Conservation (phyloP, 30 jellyfish, hydroid and myxozoan genomes). For the Phacellophora camtschatica region DNA sequence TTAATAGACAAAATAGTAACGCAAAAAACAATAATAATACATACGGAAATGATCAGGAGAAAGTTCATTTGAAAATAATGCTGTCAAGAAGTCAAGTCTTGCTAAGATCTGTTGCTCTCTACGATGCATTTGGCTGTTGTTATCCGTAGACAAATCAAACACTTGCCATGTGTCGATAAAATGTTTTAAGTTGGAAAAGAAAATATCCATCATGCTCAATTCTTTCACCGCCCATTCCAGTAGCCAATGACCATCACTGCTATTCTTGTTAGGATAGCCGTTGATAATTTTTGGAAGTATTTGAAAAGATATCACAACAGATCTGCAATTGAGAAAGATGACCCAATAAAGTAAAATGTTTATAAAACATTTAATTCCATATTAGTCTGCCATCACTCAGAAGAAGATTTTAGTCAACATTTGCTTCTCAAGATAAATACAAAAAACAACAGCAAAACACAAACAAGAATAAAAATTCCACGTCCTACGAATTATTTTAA, state of each 20-base stretch:
- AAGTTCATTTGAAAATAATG: conserved; percentile 79
- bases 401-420: too few relatives aligned
- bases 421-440: too few relatives aligned
- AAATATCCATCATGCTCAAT: conserved; percentile 80
- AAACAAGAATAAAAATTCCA: too few relatives aligned
- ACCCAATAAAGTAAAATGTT: too few relatives aligned
- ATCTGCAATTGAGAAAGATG: conserved; percentile 34
- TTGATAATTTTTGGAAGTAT: conserved; percentile 88
- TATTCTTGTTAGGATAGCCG: conserved; percentile 74
- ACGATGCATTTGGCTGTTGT: conserved; percentile 14
- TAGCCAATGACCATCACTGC: conserved; percentile 81
- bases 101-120: conserved; percentile 86
- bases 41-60: conserved; percentile 97
- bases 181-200: conserved; percentile 78
- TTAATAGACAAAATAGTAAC: too few relatives aligned
- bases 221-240: conserved; percentile 93
- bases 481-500: too few relatives aligned
- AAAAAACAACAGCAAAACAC: too few relatives aligned
- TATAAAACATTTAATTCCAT: too few relatives aligned
- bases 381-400: too few relatives aligned
- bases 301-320: conserved; percentile 88
- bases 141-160: not conserved
- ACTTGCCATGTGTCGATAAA: conserved; percentile 66
- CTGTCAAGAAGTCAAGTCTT: conserved; percentile 88
- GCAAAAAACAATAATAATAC: too few relatives aligned